A percentile compares a stretch with the other conserved stretches of the same genome.
phyloP scores from a whole-genome alignment of 2,888 invertebrate species.

The Drosophila flavopinicola region DNA sequence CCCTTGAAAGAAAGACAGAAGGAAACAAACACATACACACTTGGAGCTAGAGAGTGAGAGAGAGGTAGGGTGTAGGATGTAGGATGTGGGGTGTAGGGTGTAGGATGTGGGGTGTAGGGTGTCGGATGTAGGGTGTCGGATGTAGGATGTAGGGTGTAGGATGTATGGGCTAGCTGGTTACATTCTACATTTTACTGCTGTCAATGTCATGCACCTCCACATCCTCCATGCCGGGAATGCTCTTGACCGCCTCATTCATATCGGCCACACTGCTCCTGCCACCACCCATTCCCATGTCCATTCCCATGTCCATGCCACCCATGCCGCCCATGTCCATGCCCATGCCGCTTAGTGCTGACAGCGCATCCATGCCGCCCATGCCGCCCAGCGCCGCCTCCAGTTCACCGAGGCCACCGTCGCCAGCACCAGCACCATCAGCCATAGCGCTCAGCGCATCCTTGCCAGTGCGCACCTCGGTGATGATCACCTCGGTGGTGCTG shows the following conservation, averaged over 20 bases:
- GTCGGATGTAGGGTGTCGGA: not conserved
- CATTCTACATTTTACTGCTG: conserved; percentile 17
- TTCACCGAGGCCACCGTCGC: conserved; percentile 85
- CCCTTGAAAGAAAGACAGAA: too few species aligned
- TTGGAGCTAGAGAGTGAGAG: not conserved
- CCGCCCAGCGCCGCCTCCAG: conserved; percentile 68
- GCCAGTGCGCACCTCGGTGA: conserved; percentile 95
- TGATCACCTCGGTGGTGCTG: conserved; percentile 98
- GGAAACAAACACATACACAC: not conserved
- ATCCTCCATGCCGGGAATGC: conserved; percentile 66
- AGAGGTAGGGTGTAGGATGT: not conserved
- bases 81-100: not conserved
- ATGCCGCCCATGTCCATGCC: conserved; percentile 37
- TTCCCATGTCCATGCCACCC: conserved; percentile 22
- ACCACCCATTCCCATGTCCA: conserved; percentile 38
- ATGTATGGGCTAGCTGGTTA: not conserved
- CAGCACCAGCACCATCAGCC: conserved; percentile 84
- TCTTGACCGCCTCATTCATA: conserved; percentile 59
- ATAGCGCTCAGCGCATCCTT: conserved; percentile 89
- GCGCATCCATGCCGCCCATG: conserved; percentile 38
- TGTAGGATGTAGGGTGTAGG: not conserved
- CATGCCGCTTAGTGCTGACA: conserved; percentile 22
- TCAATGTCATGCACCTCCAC: conserved; percentile 64
- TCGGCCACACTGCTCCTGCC: conserved; percentile 31
- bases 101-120: not conserved